Evolutionary conservation across 1,140 invertebrate genomes (phyloP), one percentile per base, ranked within the genome.

Genomic region (Megathymus violae): DNA sequence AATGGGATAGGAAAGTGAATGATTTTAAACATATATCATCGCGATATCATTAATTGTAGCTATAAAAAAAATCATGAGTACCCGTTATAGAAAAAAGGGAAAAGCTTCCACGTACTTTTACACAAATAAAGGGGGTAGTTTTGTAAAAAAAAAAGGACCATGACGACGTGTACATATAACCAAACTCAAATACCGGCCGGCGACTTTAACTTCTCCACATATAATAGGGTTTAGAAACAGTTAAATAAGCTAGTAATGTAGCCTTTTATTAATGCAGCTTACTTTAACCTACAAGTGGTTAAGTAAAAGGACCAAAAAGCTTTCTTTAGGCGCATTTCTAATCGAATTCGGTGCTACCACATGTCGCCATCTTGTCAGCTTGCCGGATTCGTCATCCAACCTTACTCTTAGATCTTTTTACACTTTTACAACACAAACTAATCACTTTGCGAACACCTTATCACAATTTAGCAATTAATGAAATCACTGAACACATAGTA

Each of bases 351-450:
- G 72, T 79, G 76, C 78, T 66, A 81, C 78, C 88, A 90, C 82
- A 90, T 91, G 90, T 91, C 90, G 90, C 90, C 90, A 91, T 91
- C 87, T 91, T 91, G 90, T 91, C 80, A 87, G 88, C 79, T 88
- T 70, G 85, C 81, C 78, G 85, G 75, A 82, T 89, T 88, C 78
- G 78, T 86, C 80, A 89, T 81, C 76, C 71, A 68, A 54, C 46
- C 47, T 64, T 54, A 43, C 54, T n/a, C 62, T 52, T 56, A 59
- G 62, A 62, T 34, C 27, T 59, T 17, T 15, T 27, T 40, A 58
- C 60, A 59, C 51, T 68, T 60, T 44, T 64, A 43, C 0, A 44
- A 71, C 62, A 65, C 25, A 60, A 56, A 47, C 1, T 22, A 13
- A 19, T 47, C 56, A 59, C 56, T 47, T 59, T 36, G 34, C 27